A percentile compares a stretch with the other conserved stretches of the same genome.
Conservation (phyloP, 1,140 invertebrate species). For the Brachionus sp. region DNA sequence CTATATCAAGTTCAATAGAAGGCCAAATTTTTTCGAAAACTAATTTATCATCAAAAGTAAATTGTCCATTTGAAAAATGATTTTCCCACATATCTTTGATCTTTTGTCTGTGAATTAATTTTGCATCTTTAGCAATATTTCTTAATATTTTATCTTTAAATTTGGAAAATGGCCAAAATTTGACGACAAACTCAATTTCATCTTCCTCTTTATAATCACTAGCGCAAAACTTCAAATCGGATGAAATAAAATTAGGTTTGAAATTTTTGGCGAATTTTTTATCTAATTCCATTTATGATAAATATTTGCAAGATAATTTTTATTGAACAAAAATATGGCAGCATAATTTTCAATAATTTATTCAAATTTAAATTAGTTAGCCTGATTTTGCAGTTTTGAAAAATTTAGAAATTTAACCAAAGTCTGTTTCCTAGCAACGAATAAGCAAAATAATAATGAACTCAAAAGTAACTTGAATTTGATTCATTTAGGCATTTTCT, state of each 20-base stretch:
- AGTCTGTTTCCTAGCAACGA: too few species aligned
- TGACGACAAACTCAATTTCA: background rate
- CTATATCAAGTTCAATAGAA: background rate
- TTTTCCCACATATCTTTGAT: background rate
- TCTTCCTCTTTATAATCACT: background rate
- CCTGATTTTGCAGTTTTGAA: too few species aligned
- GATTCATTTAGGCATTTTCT: too few species aligned
- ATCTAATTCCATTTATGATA: background rate
- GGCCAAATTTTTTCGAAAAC: background rate
- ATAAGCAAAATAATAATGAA: too few species aligned
- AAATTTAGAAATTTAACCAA: too few species aligned
- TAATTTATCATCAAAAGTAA: background rate
- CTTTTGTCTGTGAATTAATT: background rate
- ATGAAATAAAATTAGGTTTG: background rate
- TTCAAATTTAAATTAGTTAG: too few species aligned
- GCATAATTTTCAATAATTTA: slow-evolving; percentile 1
- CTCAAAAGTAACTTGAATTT: too few species aligned
- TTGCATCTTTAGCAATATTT: background rate
- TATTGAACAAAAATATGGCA: background rate
- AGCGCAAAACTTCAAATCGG: background rate
- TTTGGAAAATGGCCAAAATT: background rate
- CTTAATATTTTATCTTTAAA: background rate
- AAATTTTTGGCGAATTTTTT: background rate
- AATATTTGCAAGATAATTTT: background rate
- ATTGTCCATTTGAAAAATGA: background rate